These are phyloP conservation scores for Portunus trituberculatus DNA, from an alignment of 1,140 invertebrate genomes.

Conservation along the genomic window DNA sequence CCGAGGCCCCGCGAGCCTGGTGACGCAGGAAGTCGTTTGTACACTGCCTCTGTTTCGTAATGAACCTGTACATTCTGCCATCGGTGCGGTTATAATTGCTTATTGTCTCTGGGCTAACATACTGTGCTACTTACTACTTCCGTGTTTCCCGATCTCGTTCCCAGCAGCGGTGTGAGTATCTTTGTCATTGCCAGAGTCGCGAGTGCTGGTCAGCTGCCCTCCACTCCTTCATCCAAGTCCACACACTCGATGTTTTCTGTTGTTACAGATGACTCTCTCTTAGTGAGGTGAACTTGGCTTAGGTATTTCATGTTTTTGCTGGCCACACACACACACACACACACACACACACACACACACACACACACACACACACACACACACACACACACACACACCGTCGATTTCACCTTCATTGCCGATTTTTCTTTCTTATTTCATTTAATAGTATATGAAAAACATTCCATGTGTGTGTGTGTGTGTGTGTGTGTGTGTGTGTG, in stretches of 20 bases:
- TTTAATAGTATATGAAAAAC: neutral
- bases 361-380: neutral
- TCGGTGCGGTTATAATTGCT: neutral
- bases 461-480: neutral
- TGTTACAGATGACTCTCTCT: too few relatives aligned
- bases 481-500: neutral
- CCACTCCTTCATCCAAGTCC: neutral
- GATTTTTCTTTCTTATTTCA: too few relatives aligned
- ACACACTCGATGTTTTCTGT: neutral
- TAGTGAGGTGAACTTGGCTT: too few relatives aligned
- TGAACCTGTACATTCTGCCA: neutral
- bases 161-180: neutral
- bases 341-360: neutral
- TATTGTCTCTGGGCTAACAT: neutral
- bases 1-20: neutral
- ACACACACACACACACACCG: too few relatives aligned
- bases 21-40: conserved; percentile 8
- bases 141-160: neutral
- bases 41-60: neutral
- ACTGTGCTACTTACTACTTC: neutral
- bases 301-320: too few relatives aligned
- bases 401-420: too few relatives aligned
- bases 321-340: neutral
- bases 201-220: neutral
- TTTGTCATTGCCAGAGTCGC: too few relatives aligned